These are phyloP conservation scores for Gymnorhina tibicen DNA, from an alignment of 2,113 vertebrate species.

Conservation along the genomic window DNA sequence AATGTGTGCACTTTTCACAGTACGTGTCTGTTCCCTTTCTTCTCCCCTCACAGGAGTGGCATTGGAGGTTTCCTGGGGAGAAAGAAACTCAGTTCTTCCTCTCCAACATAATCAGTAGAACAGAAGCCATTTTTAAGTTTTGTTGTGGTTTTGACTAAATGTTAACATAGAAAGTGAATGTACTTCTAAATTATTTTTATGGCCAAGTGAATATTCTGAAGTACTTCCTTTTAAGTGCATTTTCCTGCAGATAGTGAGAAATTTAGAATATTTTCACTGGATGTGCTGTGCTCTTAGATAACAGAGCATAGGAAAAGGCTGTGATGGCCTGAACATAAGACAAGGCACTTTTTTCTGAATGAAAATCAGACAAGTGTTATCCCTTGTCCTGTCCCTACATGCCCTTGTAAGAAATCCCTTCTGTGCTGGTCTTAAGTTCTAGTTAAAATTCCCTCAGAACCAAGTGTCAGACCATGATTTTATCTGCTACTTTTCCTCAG, in stretches of 20 bases:
- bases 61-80: neutral
- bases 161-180: neutral
- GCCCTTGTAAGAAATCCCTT: neutral
- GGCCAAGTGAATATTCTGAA: neutral
- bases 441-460: neutral
- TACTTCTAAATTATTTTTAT: neutral
- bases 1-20: constrained; percentile 93
- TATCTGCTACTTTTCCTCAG: neutral
- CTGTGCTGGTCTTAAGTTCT: neutral
- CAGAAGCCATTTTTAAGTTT: neutral
- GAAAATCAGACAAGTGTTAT: neutral
- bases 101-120: neutral
- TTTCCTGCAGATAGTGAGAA: neutral
- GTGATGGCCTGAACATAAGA: neutral
- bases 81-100: neutral
- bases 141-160: neutral
- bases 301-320: neutral
- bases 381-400: neutral
- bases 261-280: neutral
- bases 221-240: neutral
- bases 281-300: neutral
- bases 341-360: neutral
- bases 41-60: neutral
- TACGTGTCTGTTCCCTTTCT: constrained; percentile 67
- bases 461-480: neutral